Evolutionary conservation across 92 coral and sea anemone genomes (phyloP).

Genomic region (Palythoa grandiflora): DNA sequence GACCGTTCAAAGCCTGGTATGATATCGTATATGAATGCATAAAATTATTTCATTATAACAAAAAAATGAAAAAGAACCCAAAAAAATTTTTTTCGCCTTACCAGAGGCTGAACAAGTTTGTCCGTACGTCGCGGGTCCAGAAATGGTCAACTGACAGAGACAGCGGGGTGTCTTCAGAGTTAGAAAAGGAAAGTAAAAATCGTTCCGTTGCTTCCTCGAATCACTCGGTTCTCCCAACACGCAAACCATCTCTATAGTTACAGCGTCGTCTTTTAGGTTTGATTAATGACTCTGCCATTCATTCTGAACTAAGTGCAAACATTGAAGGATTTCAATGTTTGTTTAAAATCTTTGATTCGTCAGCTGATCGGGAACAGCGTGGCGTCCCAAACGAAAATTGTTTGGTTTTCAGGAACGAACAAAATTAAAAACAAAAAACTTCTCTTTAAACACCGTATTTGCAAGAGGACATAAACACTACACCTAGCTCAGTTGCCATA

Average conservation of each 20-base stretch:
- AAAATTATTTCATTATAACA: background rate
- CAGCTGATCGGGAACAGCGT: constrained; percentile 38
- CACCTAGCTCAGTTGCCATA: too few relatives aligned
- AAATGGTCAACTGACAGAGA: too few relatives aligned
- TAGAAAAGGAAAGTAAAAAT: background rate
- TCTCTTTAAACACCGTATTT: background rate
- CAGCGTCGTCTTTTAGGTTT: constrained; percentile 35
- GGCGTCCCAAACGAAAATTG: constrained; percentile 22
- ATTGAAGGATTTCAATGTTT: constrained; percentile 33
- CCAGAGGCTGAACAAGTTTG: background rate
- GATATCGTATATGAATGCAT: background rate
- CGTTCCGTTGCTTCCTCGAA: background rate
- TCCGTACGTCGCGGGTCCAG: background rate
- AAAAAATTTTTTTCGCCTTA: background rate
- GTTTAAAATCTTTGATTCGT: background rate
- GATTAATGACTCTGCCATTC: constrained; percentile 46
- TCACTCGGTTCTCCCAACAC: background rate
- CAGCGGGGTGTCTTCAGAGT: too few relatives aligned
- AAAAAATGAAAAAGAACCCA: background rate
- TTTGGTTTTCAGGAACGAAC: background rate
- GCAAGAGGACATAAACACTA: background rate
- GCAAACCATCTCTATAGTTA: constrained; percentile 39
- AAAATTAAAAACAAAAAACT: background rate
- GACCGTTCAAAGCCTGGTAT: background rate
- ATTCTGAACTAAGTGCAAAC: constrained; percentile 24